Evolutionary conservation across 1,140 invertebrate species (phyloP).

Genomic region (Idris sp.): DNA sequence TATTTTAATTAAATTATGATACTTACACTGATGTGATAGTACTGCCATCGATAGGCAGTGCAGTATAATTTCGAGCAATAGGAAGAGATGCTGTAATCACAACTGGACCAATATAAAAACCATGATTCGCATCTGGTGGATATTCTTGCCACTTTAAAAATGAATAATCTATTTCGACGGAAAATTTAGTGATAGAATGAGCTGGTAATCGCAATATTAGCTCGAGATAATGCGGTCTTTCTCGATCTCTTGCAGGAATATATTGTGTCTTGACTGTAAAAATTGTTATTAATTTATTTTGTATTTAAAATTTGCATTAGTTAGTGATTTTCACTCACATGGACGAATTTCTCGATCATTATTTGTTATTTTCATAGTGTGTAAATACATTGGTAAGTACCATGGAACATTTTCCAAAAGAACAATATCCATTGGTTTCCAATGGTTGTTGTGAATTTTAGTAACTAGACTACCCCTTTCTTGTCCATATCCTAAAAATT

Average conservation of each 20-base stretch:
- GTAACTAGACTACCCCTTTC: conserved; percentile 92
- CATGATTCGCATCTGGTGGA: conserved; percentile 99
- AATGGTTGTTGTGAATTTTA: conserved; percentile 88
- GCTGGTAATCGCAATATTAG: conserved; percentile 88
- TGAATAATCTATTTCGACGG: conserved; percentile 94
- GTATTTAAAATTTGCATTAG: not conserved
- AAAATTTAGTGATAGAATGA: conserved; percentile 88
- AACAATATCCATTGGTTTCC: conserved; percentile 83
- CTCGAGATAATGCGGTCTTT: conserved; percentile 93
- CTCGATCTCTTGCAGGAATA: conserved; percentile 89
- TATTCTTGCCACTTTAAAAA: conserved; percentile 99
- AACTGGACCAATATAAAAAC: conserved; percentile 94
- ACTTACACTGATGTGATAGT: conserved; percentile 81
- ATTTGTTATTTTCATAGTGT: conserved; percentile 87
- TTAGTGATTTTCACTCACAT: conserved; percentile 71
- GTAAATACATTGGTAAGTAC: conserved; percentile 95
- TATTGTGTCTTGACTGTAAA: conserved; percentile 81
- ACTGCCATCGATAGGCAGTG: conserved; percentile 84
- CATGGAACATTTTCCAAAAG: conserved; percentile 92
- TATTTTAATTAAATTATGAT: no score
- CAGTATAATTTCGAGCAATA: conserved; percentile 87
- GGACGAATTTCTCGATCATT: conserved; percentile 81
- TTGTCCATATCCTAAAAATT: conserved; percentile 83
- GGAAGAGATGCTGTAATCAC: conserved; percentile 88
- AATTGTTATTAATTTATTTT: not conserved